A percentile compares a stretch with the other conserved stretches of the same genome.
Evolutionary conservation across 2,797 vertebrate species (phyloP).

Genomic region (Enteromius trimaculatus): DNA sequence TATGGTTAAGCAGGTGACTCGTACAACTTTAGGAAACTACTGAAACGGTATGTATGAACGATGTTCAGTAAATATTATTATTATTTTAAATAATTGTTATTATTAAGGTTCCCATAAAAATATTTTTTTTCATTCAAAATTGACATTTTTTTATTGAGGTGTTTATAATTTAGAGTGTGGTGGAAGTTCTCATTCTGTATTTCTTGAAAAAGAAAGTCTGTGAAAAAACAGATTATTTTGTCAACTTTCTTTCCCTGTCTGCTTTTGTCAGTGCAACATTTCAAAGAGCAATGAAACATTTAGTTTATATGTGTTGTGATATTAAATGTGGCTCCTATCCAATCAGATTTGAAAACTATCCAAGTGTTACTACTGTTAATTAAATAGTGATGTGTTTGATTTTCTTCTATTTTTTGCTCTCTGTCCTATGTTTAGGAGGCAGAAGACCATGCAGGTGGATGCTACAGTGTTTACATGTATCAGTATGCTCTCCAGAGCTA

Average conservation of each 20-base stretch:
- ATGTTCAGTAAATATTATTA: not conserved
- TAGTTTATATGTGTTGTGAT: not conserved
- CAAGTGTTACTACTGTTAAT: not conserved
- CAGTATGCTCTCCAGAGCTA: constrained; percentile 96
- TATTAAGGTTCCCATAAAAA: not conserved
- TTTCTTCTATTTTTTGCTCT: not conserved
- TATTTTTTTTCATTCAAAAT: too few species aligned
- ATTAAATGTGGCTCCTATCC: not conserved
- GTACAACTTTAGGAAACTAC: not conserved
- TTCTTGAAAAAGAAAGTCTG: not conserved
- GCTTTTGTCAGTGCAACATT: not conserved
- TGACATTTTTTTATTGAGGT: not conserved
- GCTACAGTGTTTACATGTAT: constrained; percentile 98
- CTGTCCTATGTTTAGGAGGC: constrained; percentile 80
- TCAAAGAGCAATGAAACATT: not conserved
- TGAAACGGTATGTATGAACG: not conserved
- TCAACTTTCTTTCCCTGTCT: not conserved
- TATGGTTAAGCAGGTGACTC: not conserved
- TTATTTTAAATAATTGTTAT: not conserved
- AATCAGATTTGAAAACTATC: not conserved
- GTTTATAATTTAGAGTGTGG: not conserved
- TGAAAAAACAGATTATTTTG: not conserved
- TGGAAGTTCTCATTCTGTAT: not conserved
- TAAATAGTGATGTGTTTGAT: not conserved
- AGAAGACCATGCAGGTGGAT: constrained; percentile 96